A percentile compares a stretch with the other conserved stretches of the same genome.
Conservation (phyloP, 2,797 vertebrate species). For the Acipenser oxyrinchus region DNA sequence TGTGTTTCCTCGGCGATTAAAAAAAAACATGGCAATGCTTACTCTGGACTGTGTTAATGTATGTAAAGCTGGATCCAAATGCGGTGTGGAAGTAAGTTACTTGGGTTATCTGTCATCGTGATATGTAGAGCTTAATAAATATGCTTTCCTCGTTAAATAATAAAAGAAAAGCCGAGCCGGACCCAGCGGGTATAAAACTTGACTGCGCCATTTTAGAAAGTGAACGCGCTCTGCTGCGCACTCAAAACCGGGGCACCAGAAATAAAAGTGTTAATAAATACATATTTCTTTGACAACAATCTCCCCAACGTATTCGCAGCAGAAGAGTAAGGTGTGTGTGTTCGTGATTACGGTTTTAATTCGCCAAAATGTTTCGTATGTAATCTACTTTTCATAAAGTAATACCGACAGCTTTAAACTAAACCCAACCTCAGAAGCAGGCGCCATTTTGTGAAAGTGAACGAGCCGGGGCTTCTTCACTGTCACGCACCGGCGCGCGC, state of each 20-base stretch:
- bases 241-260: neutral
- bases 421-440: neutral
- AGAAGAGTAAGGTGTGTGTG: too few species aligned
- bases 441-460: conserved; percentile 26
- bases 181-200: neutral
- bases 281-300: too few species aligned
- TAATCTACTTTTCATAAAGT: neutral
- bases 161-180: too few species aligned
- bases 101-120: too few species aligned
- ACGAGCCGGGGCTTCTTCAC: conserved; percentile 20
- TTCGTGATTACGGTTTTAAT: too few species aligned
- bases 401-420: neutral
- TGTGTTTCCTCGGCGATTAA: too few species aligned
- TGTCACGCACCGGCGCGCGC: conserved; percentile 22
- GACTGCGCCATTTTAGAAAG: conserved; percentile 18
- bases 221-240: conserved; percentile 13
- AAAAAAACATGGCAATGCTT: neutral
- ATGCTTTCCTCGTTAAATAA: too few species aligned
- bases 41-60: neutral
- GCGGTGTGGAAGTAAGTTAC: too few species aligned
- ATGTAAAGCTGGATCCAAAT: too few species aligned
- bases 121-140: too few species aligned
- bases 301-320: too few species aligned
- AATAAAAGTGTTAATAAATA: neutral
- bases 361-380: neutral